A percentile compares a stretch with the other conserved stretches of the same genome.
phyloP scores from a whole-genome alignment of 2,113 vertebrate species.

The Pyrgilauda ruficollis region DNA sequence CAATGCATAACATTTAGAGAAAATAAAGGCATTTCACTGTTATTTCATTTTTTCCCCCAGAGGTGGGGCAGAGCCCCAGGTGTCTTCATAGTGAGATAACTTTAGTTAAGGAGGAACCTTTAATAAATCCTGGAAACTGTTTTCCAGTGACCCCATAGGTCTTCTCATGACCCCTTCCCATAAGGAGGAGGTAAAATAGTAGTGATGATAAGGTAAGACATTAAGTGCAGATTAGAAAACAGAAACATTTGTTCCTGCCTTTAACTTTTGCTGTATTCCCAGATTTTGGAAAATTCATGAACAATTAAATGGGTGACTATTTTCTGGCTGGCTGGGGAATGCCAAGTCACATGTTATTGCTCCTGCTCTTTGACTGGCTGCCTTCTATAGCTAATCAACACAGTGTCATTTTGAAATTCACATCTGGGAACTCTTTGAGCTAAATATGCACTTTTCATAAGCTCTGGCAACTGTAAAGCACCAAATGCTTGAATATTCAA shows the following conservation, averaged over 20 bases:
- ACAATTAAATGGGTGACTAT: constrained; percentile 15
- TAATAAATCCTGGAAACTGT: background rate
- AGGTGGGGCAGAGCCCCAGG: background rate
- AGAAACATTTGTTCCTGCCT: background rate
- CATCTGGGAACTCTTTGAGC: constrained; percentile 65
- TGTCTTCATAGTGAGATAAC: background rate
- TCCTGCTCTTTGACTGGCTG: constrained; percentile 51
- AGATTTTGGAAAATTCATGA: constrained; percentile 5
- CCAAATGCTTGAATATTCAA: constrained; percentile 58
- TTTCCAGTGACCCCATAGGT: background rate
- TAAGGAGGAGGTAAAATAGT: background rate
- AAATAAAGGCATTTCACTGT: background rate
- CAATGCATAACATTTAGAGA: constrained; percentile 20
- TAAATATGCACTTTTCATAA: constrained; percentile 66
- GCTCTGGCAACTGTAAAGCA: constrained; percentile 53
- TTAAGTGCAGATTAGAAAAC: background rate
- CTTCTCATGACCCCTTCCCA: background rate
- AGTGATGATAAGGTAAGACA: background rate
- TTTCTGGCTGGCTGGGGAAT: constrained; percentile 31
- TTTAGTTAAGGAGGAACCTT: background rate
- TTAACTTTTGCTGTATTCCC: background rate
- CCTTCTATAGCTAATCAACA: constrained; percentile 60
- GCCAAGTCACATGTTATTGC: constrained; percentile 45
- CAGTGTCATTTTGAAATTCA: constrained; percentile 58
- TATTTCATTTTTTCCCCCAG: background rate